These are phyloP conservation scores for Acanthurus tractus DNA, from an alignment of 2,797 vertebrate genomes.

Conservation along the genomic window DNA sequence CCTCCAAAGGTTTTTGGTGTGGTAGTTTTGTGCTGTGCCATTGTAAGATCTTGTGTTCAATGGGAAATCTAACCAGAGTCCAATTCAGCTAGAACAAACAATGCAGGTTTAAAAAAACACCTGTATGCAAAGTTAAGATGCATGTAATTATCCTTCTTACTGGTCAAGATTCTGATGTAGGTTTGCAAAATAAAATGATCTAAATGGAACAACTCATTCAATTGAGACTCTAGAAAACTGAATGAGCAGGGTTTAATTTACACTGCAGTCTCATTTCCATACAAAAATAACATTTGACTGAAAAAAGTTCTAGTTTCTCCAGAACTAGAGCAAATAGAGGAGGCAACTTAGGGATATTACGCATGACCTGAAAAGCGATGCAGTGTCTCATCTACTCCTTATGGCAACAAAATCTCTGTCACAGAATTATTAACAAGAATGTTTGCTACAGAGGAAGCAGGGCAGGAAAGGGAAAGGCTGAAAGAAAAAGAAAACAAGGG, in stretches of 20 bases:
- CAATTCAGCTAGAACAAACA: background rate
- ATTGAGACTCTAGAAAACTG: background rate
- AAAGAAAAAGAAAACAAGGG: slow-evolving; percentile 11
- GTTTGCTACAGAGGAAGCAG: background rate
- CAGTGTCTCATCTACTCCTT: slow-evolving; percentile 7
- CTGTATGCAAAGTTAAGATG: too few relatives aligned
- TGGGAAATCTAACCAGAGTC: too few relatives aligned
- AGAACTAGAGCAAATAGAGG: slow-evolving; percentile 22
- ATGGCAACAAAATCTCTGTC: background rate
- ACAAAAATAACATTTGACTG: background rate
- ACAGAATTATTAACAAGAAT: slow-evolving; percentile 12
- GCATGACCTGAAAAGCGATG: slow-evolving; percentile 5
- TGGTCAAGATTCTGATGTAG: background rate
- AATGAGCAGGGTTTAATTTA: slow-evolving; percentile 6
- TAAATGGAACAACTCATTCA: slow-evolving; percentile 1
- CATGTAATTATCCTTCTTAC: background rate
- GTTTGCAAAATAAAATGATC: background rate
- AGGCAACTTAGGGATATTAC: slow-evolving; percentile 4
- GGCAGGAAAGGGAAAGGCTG: background rate
- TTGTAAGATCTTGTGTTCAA: too few relatives aligned
- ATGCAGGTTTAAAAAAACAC: background rate
- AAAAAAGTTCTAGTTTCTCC: background rate
- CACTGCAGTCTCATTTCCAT: background rate
- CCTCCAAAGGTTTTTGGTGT: too few relatives aligned
- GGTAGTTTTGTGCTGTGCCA: too few relatives aligned